Evolutionary conservation across 2,113 vertebrate genomes (phyloP).

Genomic region (Amazona vittata): DNA sequence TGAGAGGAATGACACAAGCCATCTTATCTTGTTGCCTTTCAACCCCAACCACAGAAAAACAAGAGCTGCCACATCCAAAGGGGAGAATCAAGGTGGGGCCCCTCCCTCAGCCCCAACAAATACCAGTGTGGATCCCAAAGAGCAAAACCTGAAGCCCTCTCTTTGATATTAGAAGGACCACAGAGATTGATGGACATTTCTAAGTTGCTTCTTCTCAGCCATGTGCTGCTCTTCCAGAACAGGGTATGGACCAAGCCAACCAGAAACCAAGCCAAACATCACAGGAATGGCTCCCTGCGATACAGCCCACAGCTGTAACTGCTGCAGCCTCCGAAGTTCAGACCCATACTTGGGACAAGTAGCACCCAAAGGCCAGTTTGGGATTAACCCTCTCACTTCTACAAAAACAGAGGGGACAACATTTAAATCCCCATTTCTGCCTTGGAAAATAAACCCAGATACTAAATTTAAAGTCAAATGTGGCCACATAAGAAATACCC

Average conservation of each 20-base stretch:
- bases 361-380: not conserved
- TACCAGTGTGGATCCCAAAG: not conserved
- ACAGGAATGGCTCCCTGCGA: not conserved
- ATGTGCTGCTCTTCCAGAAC: conserved; percentile 38
- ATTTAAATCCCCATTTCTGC: not conserved
- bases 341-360: not conserved
- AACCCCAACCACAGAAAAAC: not conserved
- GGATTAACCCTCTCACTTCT: not conserved
- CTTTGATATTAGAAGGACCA: not conserved
- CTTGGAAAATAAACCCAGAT: not conserved
- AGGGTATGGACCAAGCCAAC: conserved; percentile 58
- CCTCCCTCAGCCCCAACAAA: not conserved
- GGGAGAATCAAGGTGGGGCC: not conserved
- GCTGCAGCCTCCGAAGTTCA: not conserved
- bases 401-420: not conserved
- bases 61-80: not conserved
- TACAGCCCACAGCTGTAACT: not conserved
- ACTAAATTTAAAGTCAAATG: not conserved
- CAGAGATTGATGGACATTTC: not conserved
- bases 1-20: conserved; percentile 14
- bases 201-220: conserved; percentile 48
- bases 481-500: not conserved
- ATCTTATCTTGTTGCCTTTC: not conserved
- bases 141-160: not conserved
- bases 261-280: conserved; percentile 66